These are phyloP conservation scores for Drosophila hydei DNA, from an alignment of 1,140 invertebrate genomes.

Conservation along the genomic window DNA sequence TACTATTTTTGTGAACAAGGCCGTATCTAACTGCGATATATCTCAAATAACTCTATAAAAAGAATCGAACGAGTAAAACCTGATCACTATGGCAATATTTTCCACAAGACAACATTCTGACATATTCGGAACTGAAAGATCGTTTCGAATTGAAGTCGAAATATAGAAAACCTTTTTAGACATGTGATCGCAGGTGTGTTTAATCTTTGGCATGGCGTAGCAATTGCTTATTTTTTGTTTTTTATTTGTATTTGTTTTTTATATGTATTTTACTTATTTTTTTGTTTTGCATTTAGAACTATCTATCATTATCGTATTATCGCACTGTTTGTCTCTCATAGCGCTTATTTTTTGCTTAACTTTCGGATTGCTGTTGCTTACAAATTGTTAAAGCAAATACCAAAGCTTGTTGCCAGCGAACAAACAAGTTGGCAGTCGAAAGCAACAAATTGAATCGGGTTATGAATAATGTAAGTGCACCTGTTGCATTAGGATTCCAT, in stretches of 20 bases:
- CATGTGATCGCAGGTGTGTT: no score
- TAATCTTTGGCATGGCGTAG: no score
- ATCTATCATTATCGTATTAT: constrained; percentile 62
- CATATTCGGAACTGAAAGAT: no score
- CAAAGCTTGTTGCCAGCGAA: background rate
- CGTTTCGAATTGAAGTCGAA: no score
- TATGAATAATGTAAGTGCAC: background rate
- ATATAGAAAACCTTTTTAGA: no score
- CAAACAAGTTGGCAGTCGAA: background rate
- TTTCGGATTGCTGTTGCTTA: background rate
- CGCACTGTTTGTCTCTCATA: constrained; percentile 27
- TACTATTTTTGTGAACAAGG: no score
- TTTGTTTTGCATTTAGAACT: constrained; percentile 1
- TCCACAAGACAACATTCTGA: no score
- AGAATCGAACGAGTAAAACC: no score
- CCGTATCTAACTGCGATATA: no score
- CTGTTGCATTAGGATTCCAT: background rate
- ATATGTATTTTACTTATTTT: background rate
- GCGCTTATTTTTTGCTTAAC: constrained; percentile 9
- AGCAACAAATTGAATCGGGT: background rate
- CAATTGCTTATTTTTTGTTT: background rate
- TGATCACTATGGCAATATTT: no score
- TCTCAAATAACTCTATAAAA: no score
- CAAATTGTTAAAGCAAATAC: background rate
- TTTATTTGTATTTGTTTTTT: background rate